These are phyloP conservation scores for Phacellophora camtschatica DNA, from an alignment of 30 jellyfish, hydroid and myxozoan species.

Conservation along the genomic window DNA sequence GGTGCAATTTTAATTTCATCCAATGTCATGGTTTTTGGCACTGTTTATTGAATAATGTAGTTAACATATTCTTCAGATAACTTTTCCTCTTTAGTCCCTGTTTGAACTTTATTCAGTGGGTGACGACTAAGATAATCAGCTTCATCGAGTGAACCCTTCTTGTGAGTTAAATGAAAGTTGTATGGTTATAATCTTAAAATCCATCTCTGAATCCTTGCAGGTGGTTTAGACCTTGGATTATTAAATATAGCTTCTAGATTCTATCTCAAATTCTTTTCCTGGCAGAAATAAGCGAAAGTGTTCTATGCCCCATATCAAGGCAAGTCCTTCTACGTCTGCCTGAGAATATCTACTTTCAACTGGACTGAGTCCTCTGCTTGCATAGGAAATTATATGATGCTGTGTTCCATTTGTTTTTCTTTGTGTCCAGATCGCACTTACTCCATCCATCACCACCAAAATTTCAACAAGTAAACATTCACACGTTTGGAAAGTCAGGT, in stretches of 20 bases:
- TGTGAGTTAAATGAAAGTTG: background rate
- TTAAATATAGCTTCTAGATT: constrained; percentile 15
- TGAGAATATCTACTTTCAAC: constrained; percentile 15
- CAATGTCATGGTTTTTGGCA: constrained; percentile 21
- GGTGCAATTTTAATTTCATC: constrained; percentile 8
- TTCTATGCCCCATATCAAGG: constrained; percentile 13
- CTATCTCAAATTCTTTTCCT: constrained; percentile 12
- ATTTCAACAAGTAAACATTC: too few relatives aligned
- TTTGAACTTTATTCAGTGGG: background rate
- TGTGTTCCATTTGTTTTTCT: background rate
- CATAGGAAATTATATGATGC: background rate
- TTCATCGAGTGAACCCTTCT: background rate
- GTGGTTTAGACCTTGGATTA: constrained; percentile 9
- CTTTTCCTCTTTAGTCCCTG: background rate
- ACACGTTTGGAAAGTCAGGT: too few relatives aligned
- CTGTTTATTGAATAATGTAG: background rate
- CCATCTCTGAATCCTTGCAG: constrained; percentile 22
- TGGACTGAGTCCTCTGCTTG: constrained; percentile 7
- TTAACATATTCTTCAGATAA: constrained; percentile 20
- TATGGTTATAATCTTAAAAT: constrained; percentile 20
- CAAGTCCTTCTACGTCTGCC: constrained; percentile 29
- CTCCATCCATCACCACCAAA: too few relatives aligned
- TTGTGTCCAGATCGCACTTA: background rate
- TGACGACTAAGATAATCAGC: constrained; percentile 61
- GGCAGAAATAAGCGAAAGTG: background rate